These are phyloP conservation scores for Neoascia interrupta DNA, from an alignment of 2,888 invertebrate genomes.

Conservation along the genomic window DNA sequence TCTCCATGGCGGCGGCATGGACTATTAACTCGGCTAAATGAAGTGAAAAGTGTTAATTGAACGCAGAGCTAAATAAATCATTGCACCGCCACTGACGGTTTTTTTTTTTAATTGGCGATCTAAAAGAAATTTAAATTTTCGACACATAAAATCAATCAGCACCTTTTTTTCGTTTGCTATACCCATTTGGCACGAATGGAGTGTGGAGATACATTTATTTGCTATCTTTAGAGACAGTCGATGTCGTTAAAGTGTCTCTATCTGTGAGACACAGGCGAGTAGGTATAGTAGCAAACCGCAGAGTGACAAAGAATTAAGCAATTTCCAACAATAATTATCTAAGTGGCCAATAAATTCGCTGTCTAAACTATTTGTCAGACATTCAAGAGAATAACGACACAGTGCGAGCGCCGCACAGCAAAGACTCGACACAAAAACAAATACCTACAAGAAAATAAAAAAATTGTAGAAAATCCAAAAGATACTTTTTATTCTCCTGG, in stretches of 20 bases:
- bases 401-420: conserved; percentile 70
- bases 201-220: conserved; percentile 11
- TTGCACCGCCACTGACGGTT: conserved; percentile 18
- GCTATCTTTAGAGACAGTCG: conserved; percentile 21
- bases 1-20: conserved; percentile 49
- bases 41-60: conserved; percentile 71
- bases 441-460: background rate
- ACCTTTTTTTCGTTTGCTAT: conserved; percentile 37
- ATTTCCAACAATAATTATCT: conserved; percentile 75
- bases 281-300: conserved; percentile 37
- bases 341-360: conserved; percentile 80
- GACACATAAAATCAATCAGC: conserved; percentile 61
- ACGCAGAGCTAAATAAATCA: conserved; percentile 65
- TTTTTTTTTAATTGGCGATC: conserved; percentile 4
- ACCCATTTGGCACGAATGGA: conserved; percentile 41
- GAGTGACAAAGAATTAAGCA: conserved; percentile 64
- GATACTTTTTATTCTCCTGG: conserved; percentile 28
- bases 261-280: background rate
- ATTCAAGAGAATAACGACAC: conserved; percentile 58
- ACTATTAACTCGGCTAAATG: conserved; percentile 70
- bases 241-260: background rate
- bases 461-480: conserved; percentile 24
- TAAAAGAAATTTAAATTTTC: conserved; percentile 52
- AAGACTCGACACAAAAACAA: no score
- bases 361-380: conserved; percentile 79